Conservation (phyloP, 1,140 invertebrate species). For the Heliconius hewitsoni region DNA sequence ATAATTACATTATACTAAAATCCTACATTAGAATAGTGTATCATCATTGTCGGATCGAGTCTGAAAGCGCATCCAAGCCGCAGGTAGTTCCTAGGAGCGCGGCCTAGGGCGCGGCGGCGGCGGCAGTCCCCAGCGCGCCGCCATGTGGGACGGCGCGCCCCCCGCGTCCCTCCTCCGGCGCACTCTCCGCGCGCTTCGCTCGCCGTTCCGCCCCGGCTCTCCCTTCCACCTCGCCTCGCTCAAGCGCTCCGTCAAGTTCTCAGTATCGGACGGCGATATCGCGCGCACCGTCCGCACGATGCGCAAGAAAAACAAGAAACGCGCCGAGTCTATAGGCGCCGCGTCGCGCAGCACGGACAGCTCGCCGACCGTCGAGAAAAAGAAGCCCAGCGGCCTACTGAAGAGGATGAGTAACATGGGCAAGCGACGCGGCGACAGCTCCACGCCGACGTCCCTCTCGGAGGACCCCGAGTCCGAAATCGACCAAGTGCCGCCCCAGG, state of each 20-base stretch:
- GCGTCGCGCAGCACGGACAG: conserved; percentile 64
- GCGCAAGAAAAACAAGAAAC: conserved; percentile 75
- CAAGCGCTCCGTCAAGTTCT: conserved; percentile 67
- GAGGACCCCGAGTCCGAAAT: conserved; percentile 37
- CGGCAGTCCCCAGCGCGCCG: conserved; percentile 59
- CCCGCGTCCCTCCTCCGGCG: conserved; percentile 65
- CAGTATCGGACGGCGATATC: conserved; percentile 70
- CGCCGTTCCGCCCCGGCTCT: conserved; percentile 73
- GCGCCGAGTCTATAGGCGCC: conserved; percentile 57
- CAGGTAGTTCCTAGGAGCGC: conserved; percentile 56
- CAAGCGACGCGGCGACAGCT: conserved; percentile 51
- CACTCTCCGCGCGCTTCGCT: conserved; percentile 69
- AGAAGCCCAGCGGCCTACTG: conserved; percentile 54
- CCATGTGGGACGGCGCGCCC: conserved; percentile 61
- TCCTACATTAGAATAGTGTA: conserved; percentile 15
- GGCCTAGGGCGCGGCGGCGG: conserved; percentile 28
- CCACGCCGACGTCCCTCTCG: conserved; percentile 39
- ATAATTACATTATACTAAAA: conserved; percentile 37
- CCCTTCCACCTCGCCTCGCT: conserved; percentile 74
- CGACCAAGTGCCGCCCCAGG: conserved; percentile 25
- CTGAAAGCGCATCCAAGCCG: conserved; percentile 60
- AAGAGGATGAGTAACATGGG: conserved; percentile 67
- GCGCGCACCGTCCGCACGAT: conserved; percentile 72
- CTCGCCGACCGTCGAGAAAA: conserved; percentile 60
- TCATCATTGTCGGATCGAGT: conserved; percentile 39